Base-by-base conservation (phyloP, 2,888 invertebrate species). In the Thalpophila matura region DNA sequence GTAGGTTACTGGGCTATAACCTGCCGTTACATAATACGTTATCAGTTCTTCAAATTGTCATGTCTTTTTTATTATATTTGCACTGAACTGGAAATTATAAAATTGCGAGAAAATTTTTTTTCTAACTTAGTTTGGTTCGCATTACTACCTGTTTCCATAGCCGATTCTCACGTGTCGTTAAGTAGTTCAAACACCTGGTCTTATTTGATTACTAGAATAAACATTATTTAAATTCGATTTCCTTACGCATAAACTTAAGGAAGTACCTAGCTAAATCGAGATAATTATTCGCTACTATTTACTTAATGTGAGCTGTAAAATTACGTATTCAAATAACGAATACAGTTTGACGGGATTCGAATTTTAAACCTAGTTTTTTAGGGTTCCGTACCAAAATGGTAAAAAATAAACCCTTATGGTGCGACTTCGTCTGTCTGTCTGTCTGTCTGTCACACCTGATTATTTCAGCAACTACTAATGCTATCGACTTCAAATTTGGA, bases 1-100 rank as follows among this genome's bases (percentile, higher is more conserved):
- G 20, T 78, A 66, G 79, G 78, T 78, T 66, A 79, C 58, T 78
- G 65, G 76, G 71, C 63, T 55, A 45, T 66, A 60, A 63, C 43
- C 54, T 54, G 43, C 18, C 43, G 38, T 79, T 78, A 64, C 64
- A 62, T 77, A 76, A 76, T 74, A 50, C 53, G 12, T 57, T 74
- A 70, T 77, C 58, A 63, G 53, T 37, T 58, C 46, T 54, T 61
- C 38, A 53, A 47, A 56, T 49, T 33, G 33, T 31, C 42, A 24
- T 31, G 33, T 49, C 6, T 46, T 24, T 58, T 27, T 38, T 10
- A 12, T 7, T 18, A 24, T 45, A 22, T 20, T 58, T n/a, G 38
- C 1, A 18, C 12, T 20, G 9, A 1, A 42, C 24, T 6, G 6
- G 20, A 22, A 22, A 4, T 1, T 7, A 29, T 35, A 51, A 49